A percentile compares a stretch with the other conserved stretches of the same genome.
Evolutionary conservation across 2,797 vertebrate genomes (phyloP).

Genomic region (Peromyscus eremicus): DNA sequence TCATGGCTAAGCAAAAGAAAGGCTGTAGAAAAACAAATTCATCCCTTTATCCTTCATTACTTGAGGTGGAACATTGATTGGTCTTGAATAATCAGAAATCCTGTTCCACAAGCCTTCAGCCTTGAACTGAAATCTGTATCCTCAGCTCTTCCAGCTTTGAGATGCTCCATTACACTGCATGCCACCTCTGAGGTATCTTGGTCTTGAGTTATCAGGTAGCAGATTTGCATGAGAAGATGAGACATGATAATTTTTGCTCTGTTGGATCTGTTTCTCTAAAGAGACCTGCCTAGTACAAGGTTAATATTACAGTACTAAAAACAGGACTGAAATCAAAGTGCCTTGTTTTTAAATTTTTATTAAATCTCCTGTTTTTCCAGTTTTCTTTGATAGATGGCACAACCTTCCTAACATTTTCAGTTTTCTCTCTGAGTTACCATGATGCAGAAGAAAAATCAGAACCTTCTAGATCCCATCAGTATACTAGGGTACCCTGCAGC

Average conservation of each 20-base stretch:
- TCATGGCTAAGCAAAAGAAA: not conserved
- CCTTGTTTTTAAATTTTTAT: not conserved
- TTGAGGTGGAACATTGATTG: not conserved
- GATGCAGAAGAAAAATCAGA: not conserved
- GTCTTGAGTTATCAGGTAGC: not conserved
- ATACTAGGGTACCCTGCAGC: not conserved
- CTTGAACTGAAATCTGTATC: not conserved
- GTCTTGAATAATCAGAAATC: not conserved
- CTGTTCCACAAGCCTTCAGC: not conserved
- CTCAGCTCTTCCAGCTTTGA: not conserved
- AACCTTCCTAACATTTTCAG: not conserved
- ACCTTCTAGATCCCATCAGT: not conserved
- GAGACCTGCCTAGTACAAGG: not conserved
- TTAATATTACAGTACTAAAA: not conserved
- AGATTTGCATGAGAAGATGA: not conserved
- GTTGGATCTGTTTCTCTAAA: not conserved
- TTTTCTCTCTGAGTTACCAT: not conserved
- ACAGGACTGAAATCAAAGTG: not conserved
- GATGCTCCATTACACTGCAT: not conserved
- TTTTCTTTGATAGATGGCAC: not conserved
- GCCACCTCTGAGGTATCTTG: not conserved
- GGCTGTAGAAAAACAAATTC: not conserved
- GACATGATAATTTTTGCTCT: no score
- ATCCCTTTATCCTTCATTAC: not conserved
- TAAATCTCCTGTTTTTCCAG: not conserved